Percentiles rank a stretch among this genome's conserved stretches.
phyloP scores from a whole-genome alignment of 1,140 invertebrate genomes.

The Zaprionus gabonicus region DNA sequence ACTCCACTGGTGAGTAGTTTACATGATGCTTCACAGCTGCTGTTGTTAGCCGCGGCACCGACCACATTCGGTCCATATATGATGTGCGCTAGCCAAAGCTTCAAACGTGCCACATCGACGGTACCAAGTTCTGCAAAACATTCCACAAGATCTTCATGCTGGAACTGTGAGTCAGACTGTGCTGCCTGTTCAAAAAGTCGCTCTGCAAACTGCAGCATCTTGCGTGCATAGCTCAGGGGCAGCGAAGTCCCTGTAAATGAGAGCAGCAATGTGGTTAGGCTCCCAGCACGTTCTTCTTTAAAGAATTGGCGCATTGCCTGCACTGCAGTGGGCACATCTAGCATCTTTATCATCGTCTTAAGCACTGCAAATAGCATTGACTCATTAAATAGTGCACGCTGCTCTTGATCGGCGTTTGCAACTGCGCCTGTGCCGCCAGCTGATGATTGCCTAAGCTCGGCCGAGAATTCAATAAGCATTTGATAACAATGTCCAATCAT shows the following conservation, averaged over 20 bases:
- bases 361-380: constrained; percentile 77
- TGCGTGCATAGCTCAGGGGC: constrained; percentile 90
- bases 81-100: constrained; percentile 89
- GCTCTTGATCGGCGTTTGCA: constrained; percentile 35
- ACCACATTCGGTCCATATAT: constrained; percentile 86
- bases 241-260: constrained; percentile 89
- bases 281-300: constrained; percentile 86
- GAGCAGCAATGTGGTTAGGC: constrained; percentile 90
- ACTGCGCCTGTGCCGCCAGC: background rate
- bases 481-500: constrained; percentile 89
- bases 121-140: constrained; percentile 88
- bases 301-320: constrained; percentile 94
- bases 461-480: constrained; percentile 87
- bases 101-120: constrained; percentile 88
- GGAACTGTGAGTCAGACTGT: constrained; percentile 86
- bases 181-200: constrained; percentile 90
- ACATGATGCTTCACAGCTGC: constrained; percentile 64
- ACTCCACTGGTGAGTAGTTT: constrained; percentile 60
- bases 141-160: constrained; percentile 89
- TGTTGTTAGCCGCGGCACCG: constrained; percentile 39
- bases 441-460: constrained; percentile 47
- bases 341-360: constrained; percentile 92
- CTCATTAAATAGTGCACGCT: constrained; percentile 69
- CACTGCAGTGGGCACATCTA: constrained; percentile 92
- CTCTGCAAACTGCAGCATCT: constrained; percentile 92